phyloP scores from a whole-genome alignment of 2,113 vertebrate genomes.

The Xyliphius kryptos region DNA sequence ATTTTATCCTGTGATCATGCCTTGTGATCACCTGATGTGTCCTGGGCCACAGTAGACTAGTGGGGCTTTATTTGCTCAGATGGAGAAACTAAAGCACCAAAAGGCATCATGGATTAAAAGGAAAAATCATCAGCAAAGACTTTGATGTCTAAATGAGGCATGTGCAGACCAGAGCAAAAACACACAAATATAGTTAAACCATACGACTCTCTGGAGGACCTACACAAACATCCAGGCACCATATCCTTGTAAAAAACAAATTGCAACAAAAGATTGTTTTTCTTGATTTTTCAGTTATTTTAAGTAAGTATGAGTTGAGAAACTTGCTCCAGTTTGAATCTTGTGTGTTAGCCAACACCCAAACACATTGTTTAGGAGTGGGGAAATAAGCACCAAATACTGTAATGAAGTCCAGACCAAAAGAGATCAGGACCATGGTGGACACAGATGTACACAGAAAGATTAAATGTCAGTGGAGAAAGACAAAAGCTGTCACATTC shows the following conservation, averaged over 20 bases:
- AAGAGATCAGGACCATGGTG: background rate
- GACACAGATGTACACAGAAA: background rate
- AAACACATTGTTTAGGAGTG: background rate
- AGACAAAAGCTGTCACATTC: background rate
- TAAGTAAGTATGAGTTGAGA: conserved; percentile 66
- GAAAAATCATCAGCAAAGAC: conserved; percentile 71
- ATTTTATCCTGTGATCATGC: conserved; percentile 50
- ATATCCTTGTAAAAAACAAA: conserved; percentile 1
- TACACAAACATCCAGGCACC: conserved; percentile 5
- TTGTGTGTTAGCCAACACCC: conserved; percentile 60
- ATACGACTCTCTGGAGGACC: background rate
- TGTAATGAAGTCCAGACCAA: background rate
- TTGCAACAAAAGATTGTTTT: conserved; percentile 34
- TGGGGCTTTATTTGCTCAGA: conserved; percentile 78
- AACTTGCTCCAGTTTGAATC: conserved; percentile 59
- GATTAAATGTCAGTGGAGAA: background rate
- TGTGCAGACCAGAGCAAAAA: conserved; percentile 73
- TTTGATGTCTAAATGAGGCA: conserved; percentile 86
- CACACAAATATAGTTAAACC: conserved; percentile 21
- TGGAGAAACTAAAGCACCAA: conserved; percentile 69
- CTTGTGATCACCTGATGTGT: conserved; percentile 66
- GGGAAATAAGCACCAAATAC: background rate
- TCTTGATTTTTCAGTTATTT: conserved; percentile 59
- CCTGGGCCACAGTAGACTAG: conserved; percentile 59
- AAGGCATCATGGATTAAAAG: conserved; percentile 63